Evolutionary conservation across 2,113 vertebrate species (phyloP).

Genomic region (Salvelinus fontinalis): DNA sequence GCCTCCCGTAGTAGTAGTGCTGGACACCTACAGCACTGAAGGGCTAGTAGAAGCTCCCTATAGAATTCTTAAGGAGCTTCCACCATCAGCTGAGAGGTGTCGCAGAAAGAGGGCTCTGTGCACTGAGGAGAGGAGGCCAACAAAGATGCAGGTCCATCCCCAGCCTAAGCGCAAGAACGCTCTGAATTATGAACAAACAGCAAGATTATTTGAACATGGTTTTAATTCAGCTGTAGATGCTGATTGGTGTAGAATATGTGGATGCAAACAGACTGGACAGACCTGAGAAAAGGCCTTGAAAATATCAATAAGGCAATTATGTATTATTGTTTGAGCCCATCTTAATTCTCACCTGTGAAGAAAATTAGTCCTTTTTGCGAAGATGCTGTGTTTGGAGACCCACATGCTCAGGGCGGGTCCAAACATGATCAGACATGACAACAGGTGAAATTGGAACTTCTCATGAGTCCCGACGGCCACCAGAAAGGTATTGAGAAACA

Average conservation of each 20-base stretch:
- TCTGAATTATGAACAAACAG: constrained; percentile 56
- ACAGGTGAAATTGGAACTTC: constrained; percentile 75
- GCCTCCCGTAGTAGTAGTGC: constrained; percentile 74
- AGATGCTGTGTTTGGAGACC: constrained; percentile 82
- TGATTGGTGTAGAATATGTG: too few species aligned
- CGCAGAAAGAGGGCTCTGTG: constrained; percentile 75
- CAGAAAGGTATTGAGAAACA: constrained; percentile 74
- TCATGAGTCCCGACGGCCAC: constrained; percentile 77
- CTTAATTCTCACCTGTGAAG: constrained; percentile 83
- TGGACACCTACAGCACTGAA: constrained; percentile 49
- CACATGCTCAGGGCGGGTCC: constrained; percentile 83
- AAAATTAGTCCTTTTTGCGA: constrained; percentile 84
- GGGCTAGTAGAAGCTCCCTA: constrained; percentile 83
- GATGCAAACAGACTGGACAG: too few species aligned
- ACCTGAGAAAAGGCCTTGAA: too few species aligned
- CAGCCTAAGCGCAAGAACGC: constrained; percentile 84
- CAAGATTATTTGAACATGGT: not conserved
- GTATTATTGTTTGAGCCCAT: too few species aligned
- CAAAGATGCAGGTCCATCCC: constrained; percentile 87
- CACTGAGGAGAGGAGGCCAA: constrained; percentile 81
- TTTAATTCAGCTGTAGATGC: too few species aligned
- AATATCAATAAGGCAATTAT: too few species aligned
- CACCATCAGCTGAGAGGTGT: constrained; percentile 80
- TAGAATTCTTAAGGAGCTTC: constrained; percentile 81
- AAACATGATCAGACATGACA: constrained; percentile 81